Conservation (phyloP, 1,140 invertebrate species). For the Dendroctonus valens region DNA sequence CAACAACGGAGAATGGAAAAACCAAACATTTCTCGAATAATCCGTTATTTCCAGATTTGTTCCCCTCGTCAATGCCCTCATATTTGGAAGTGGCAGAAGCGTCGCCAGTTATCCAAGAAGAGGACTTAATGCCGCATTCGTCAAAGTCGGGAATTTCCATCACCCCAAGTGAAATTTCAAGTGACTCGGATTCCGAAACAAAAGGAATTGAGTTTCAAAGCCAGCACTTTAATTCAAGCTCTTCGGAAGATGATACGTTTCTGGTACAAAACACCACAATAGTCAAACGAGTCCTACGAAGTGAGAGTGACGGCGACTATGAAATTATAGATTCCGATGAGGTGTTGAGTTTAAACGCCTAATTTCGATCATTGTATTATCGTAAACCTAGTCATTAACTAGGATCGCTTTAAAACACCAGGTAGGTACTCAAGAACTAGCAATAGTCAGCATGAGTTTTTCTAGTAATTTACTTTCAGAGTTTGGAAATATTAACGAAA, state of each 20-base stretch:
- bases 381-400: too few species aligned
- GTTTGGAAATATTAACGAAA: too few species aligned
- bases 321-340: too few species aligned
- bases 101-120: conserved; percentile 40
- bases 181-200: conserved; percentile 43
- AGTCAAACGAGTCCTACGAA: too few species aligned
- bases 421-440: too few species aligned
- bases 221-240: conserved; percentile 41
- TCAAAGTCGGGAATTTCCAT: conserved; percentile 12
- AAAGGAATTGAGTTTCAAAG: conserved; percentile 42
- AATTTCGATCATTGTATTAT: too few species aligned
- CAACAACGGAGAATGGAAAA: not conserved
- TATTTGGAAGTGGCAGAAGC: conserved; percentile 41
- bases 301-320: too few species aligned
- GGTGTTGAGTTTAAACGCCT: too few species aligned
- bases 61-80: conserved; percentile 43
- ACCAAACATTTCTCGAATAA: not conserved
- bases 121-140: conserved; percentile 38
- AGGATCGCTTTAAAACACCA: too few species aligned
- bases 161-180: conserved; percentile 39
- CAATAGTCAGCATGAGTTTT: too few species aligned
- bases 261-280: too few species aligned
- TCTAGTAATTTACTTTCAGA: too few species aligned
- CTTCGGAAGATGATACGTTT: conserved; percentile 39
- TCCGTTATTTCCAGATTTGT: conserved; percentile 38